Evolutionary conservation across 2,888 invertebrate genomes (phyloP), one percentile per base, ranked within the genome.

Genomic region (Troglohyphantes excavatus): DNA sequence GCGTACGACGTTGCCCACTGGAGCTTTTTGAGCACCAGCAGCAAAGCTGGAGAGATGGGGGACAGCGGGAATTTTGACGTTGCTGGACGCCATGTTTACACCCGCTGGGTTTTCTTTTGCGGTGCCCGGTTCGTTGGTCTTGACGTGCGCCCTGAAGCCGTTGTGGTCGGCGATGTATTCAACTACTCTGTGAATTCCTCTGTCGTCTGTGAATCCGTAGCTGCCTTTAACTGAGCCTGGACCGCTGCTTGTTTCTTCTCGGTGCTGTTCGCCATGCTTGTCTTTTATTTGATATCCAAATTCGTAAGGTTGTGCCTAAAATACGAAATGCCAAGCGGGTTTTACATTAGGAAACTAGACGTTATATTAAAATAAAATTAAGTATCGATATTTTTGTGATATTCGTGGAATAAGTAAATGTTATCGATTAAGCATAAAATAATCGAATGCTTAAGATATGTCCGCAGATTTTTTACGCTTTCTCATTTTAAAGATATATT

Each of bases 171-270:
- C 72, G 7, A 72, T 19, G 72, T 72, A 72, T 13, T 72, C 23
- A 9, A 72, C 72, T 1, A 21, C 17, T 0, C 72, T 29, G 21
- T 72, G 33, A 21, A 72, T 5, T 19, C 72, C 72, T 11, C 29
- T 72, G 9, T 33, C 46, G 29, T 72, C 72, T 9, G 39, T 72
- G 33, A 43, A 72, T n/a, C 72, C 72, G 21, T 72, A 72, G 46
- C 72, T 72, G 7, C 72, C 68, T 33, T 53, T 53, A 1, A 73
- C 23, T 0, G 26, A n/a, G 3, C 73, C 46, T 0, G 59, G 19
- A 6, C 79, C 87, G 2, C 79, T 76, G 29, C 87, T 79, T 17
- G 59, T 63, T 33, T 87, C 87, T 53, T 87, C 61, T n/a, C 65
- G 26, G 26, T 73, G 70, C 17, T 87, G 87, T 13, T 79, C 63